These are phyloP conservation scores for Ametastegia equiseti DNA, from an alignment of 2,888 invertebrate species.

Conservation along the genomic window DNA sequence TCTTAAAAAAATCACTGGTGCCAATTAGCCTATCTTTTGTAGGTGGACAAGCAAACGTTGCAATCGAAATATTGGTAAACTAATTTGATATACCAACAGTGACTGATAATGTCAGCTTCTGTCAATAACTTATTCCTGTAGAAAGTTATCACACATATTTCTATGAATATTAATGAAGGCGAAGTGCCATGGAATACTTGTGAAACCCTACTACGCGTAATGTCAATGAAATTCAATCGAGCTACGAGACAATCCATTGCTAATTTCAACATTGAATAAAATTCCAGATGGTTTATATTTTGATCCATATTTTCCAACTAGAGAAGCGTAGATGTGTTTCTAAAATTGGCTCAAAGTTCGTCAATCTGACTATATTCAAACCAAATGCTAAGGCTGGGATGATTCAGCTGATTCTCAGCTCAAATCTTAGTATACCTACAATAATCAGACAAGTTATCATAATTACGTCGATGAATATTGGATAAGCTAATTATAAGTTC, in stretches of 20 bases:
- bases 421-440: not conserved
- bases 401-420: not conserved
- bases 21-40: not conserved
- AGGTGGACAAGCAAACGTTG: not conserved
- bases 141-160: not conserved
- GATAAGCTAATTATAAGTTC: not conserved
- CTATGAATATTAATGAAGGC: not conserved
- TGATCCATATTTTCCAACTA: not conserved
- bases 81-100: not conserved
- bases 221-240: not conserved
- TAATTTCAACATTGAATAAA: not conserved
- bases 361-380: too few relatives aligned
- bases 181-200: not conserved
- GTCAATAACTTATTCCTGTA: not conserved
- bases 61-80: not conserved
- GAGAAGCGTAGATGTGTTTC: too few relatives aligned
- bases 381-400: too few relatives aligned
- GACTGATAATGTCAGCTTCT: not conserved
- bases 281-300: not conserved
- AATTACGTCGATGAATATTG: not conserved
- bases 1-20: not conserved
- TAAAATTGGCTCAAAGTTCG: too few relatives aligned
- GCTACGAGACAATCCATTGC: too few relatives aligned
- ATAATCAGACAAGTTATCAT: not conserved
- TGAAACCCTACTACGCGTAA: not conserved